Percentiles rank a stretch among this genome's conserved stretches.
Conservation (phyloP, 2,888 invertebrate species). For the Tryphoninae sp. region DNA sequence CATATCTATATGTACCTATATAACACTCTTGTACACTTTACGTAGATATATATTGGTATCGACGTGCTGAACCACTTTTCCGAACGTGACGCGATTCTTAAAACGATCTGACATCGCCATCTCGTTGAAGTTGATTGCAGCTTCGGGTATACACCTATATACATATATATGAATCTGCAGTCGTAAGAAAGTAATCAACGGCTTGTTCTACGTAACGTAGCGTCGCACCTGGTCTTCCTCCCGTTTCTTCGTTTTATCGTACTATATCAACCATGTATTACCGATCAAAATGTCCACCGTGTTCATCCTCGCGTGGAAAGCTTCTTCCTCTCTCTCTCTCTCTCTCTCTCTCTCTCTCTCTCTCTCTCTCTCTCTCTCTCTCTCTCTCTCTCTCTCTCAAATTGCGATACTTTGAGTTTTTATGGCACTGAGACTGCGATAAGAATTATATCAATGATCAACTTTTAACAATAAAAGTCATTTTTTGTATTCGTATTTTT, state of each 20-base stretch:
- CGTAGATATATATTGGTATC: constrained; percentile 22
- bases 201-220: constrained; percentile 38
- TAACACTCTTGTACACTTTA: neutral
- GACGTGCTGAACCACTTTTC: constrained; percentile 57
- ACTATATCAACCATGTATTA: constrained; percentile 7
- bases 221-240: constrained; percentile 37
- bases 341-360: too few relatives aligned
- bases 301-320: neutral
- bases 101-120: constrained; percentile 37
- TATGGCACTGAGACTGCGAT: neutral
- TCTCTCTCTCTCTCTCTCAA: too few relatives aligned
- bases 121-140: constrained; percentile 48
- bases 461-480: too few relatives aligned
- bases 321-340: neutral
- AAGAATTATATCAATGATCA: neutral
- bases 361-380: too few relatives aligned
- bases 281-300: constrained; percentile 14
- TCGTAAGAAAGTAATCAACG: constrained; percentile 53
- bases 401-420: constrained; percentile 2
- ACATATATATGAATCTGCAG: neutral
- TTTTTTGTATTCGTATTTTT: too few relatives aligned
- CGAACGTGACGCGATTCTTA: constrained; percentile 54
- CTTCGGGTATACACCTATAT: constrained; percentile 16
- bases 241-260: constrained; percentile 12
- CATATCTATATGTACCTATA: neutral